A percentile compares a stretch with the other conserved stretches of the same genome.
These are phyloP conservation scores for Pardalotus punctatus DNA, from an alignment of 2,113 vertebrate species.

Conservation along the genomic window DNA sequence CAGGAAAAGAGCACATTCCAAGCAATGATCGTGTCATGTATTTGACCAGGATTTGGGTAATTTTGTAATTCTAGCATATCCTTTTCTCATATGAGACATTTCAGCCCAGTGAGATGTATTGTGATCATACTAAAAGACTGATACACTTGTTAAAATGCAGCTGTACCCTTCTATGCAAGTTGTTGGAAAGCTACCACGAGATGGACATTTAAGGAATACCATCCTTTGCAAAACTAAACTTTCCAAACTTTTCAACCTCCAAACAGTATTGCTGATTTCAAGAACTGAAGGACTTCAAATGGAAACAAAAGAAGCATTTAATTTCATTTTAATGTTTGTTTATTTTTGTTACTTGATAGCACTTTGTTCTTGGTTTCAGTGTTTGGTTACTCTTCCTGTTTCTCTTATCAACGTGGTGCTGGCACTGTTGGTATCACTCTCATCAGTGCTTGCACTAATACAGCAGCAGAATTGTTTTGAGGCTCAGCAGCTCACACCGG, in stretches of 20 bases:
- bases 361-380: not conserved
- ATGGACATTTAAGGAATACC: not conserved
- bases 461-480: not conserved
- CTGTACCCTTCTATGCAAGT: not conserved
- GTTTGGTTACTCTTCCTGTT: not conserved
- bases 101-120: not conserved
- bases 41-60: not conserved
- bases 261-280: not conserved
- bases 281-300: not conserved
- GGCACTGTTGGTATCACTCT: not conserved
- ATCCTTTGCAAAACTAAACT: not conserved
- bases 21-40: not conserved
- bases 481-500: not conserved
- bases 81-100: not conserved
- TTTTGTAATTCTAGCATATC: not conserved
- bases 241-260: not conserved
- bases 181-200: not conserved
- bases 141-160: not conserved
- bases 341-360: not conserved
- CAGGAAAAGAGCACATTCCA: not conserved
- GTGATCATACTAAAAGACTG: not conserved
- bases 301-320: not conserved
- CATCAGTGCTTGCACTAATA: not conserved
- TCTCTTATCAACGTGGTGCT: not conserved
- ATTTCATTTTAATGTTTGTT: not conserved